Evolutionary conservation across 2,113 vertebrate genomes (phyloP), one percentile per base, ranked within the genome.

Genomic region (Chroicocephalus ridibundus): DNA sequence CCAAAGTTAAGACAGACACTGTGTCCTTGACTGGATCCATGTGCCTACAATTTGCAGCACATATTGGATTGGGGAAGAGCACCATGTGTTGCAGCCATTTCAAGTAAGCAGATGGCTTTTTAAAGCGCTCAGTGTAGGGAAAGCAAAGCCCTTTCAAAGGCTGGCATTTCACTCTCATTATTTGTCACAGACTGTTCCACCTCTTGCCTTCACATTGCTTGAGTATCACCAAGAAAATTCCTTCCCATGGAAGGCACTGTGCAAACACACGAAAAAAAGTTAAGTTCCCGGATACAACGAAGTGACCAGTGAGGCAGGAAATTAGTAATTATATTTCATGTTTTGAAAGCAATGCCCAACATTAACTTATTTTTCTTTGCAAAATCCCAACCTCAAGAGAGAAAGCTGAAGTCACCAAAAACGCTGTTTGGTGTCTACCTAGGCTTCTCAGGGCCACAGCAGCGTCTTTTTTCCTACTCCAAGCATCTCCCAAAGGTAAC

Each of bases 21-120:
- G 71, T 95, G 97, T 97, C 98, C 97, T 97, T 97, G 96, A 95
- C 78, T 54, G 55, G 93, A 79, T 95, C 96, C 85, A 88, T 92
- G 88, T 82, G 93, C 95, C 97, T 15, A 80, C 66, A 82, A 70
- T 24, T 94, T 96, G 75, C 94, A 95, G 94, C 91, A 92, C 94
- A 97, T 96, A 96, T 94, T 95, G 96, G 84, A 91, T 0, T 83
- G 89, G 75, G 66, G 94, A 93, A 97, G 91, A 96, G 90, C 91
- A 81, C 94, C 93, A 96, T 86, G 92, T 81, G 82, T 93, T 95
- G 90, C 90, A 89, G 81, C 84, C 89, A 97, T 96, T 97, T 97
- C 94, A 96, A 96, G 88, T 60, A 96, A 92, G 87, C 93, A 97
- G 94, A 95, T 97, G 94, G 90, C 81, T 96, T 95, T 95, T 97